Evolutionary conservation across 2,888 invertebrate genomes (phyloP).

Genomic region (Sphinx pinastri): DNA sequence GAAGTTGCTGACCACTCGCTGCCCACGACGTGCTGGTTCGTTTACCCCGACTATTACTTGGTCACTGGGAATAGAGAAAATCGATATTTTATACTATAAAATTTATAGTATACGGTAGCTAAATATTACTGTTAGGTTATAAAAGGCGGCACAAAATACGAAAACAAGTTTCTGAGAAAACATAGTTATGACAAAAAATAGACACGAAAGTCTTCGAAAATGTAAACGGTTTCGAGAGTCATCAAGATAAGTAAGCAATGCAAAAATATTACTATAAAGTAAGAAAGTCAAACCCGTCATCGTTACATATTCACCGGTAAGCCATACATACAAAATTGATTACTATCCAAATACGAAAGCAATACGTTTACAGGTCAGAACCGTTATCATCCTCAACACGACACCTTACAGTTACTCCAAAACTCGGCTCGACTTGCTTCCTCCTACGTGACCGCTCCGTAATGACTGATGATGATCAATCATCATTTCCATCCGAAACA

Average conservation of each 20-base stretch:
- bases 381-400: conserved; percentile 46
- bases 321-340: conserved; percentile 3
- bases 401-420: conserved; percentile 45
- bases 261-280: no score
- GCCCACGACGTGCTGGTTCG: conserved; percentile 31
- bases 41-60: conserved; percentile 31
- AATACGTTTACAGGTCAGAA: conserved; percentile 33
- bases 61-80: conserved; percentile 23
- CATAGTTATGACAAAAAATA: no score
- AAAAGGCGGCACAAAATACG: no score
- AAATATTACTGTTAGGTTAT: no score
- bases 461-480: conserved; percentile 48
- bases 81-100: no score
- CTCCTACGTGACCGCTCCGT: conserved; percentile 37
- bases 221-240: no score
- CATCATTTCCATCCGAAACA: conserved; percentile 42
- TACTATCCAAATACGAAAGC: conserved; percentile 10
- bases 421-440: conserved; percentile 36
- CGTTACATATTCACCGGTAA: neutral
- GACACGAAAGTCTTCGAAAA: no score
- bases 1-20: conserved; percentile 23
- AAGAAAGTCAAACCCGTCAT: neutral
- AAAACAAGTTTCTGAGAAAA: no score
- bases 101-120: neutral
- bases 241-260: no score